Percentiles rank a stretch among this genome's conserved stretches.
phyloP scores from a whole-genome alignment of 2,113 vertebrate species.

The Antechinus stuartii region DNA sequence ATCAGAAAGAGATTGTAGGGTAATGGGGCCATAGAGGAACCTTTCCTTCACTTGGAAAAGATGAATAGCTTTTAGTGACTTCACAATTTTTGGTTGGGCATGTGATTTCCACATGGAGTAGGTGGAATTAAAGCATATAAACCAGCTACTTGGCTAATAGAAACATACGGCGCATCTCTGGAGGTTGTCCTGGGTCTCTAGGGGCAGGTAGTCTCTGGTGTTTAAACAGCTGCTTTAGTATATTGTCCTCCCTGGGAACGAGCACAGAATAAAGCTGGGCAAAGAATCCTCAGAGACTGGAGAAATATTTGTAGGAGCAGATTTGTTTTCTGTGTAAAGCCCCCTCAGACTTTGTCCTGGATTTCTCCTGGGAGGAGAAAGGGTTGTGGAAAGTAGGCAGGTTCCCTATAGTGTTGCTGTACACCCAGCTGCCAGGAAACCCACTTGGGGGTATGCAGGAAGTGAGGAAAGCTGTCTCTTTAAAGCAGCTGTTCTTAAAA shows the following conservation, averaged over 20 bases:
- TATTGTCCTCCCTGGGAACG: slow-evolving; percentile 77
- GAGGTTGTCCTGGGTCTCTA: slow-evolving; percentile 68
- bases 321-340: slow-evolving; percentile 68
- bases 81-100: not conserved
- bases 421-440: slow-evolving; percentile 4
- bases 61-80: slow-evolving; percentile 39
- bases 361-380: slow-evolving; percentile 69
- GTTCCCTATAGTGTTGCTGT: not conserved
- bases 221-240: slow-evolving; percentile 83
- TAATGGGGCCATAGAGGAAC: slow-evolving; percentile 14
- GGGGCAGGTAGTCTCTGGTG: slow-evolving; percentile 76
- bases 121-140: slow-evolving; percentile 65
- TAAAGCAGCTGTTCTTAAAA: not conserved
- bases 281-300: slow-evolving; percentile 73
- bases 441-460: not conserved
- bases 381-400: slow-evolving; percentile 6
- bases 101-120: slow-evolving; percentile 63
- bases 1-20: not conserved
- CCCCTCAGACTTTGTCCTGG: slow-evolving; percentile 41
- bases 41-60: slow-evolving; percentile 44
- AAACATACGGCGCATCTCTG: slow-evolving; percentile 67
- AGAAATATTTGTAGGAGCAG: slow-evolving; percentile 66
- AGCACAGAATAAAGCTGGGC: slow-evolving; percentile 64
- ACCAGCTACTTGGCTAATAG: slow-evolving; percentile 63
- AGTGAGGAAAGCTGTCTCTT: not conserved